phyloP scores from a whole-genome alignment of 35 echinoderm and acorn worm species.

The Anneissia japonica region DNA sequence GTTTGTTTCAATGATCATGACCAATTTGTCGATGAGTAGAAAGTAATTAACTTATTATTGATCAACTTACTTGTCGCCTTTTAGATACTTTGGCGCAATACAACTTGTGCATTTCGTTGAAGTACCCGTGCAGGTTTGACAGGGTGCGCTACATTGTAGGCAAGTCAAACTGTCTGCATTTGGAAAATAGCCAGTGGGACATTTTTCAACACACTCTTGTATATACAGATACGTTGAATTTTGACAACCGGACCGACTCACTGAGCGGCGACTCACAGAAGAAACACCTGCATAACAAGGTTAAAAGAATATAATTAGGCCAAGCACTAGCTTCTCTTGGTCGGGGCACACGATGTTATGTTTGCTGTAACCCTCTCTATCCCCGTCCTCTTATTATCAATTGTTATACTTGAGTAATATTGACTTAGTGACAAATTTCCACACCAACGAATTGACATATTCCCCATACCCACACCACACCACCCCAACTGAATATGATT shows the following conservation, averaged over 20 bases:
- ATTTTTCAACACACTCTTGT: slow-evolving; percentile 40
- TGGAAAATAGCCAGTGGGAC: slow-evolving; percentile 51
- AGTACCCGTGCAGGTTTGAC: slow-evolving; percentile 38
- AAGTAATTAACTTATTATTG: too few relatives aligned
- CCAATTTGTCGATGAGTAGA: background rate
- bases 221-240: slow-evolving; percentile 3
- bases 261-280: background rate
- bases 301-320: background rate
- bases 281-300: background rate
- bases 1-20: background rate
- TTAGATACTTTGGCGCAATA: slow-evolving; percentile 31
- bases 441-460: too few relatives aligned
- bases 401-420: too few relatives aligned
- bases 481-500: too few relatives aligned
- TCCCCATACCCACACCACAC: too few relatives aligned
- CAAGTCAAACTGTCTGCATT: slow-evolving; percentile 39
- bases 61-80: slow-evolving; percentile 40
- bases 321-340: too few relatives aligned
- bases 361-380: too few relatives aligned
- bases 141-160: slow-evolving; percentile 20
- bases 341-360: too few relatives aligned
- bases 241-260: background rate
- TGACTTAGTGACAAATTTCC: too few relatives aligned
- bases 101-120: slow-evolving; percentile 62
- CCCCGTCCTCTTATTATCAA: too few relatives aligned